Conservation (phyloP, 2,113 vertebrate species). For the Perca schrenkii region DNA sequence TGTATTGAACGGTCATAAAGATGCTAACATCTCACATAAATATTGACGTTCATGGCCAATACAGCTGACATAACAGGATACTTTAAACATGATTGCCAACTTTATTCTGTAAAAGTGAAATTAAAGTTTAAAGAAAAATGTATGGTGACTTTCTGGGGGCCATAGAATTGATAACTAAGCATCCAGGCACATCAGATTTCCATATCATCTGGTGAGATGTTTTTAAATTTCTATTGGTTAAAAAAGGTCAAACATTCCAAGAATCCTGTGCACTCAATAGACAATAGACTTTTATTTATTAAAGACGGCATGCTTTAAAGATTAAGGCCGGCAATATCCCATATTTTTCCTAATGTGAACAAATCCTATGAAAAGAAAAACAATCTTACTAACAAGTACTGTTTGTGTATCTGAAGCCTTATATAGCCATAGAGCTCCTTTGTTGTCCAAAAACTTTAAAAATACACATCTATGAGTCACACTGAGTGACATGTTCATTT, state of each 20-base stretch:
- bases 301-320: too few relatives aligned
- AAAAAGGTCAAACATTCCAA: too few relatives aligned
- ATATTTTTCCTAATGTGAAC: background rate
- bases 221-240: too few relatives aligned
- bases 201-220: too few relatives aligned
- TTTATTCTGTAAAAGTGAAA: background rate
- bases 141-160: background rate
- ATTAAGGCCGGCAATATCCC: background rate
- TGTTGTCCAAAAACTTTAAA: slow-evolving; percentile 1
- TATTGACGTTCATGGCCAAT: background rate
- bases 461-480: slow-evolving; percentile 17
- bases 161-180: background rate
- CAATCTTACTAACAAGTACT: background rate
- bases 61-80: background rate
- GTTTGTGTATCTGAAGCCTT: background rate
- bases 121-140: background rate
- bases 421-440: background rate
- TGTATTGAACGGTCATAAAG: background rate
- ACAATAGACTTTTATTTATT: too few relatives aligned
- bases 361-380: background rate
- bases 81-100: background rate
- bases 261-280: too few relatives aligned
- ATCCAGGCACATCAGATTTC: background rate
- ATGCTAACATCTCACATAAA: background rate
- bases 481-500: background rate